phyloP scores from a whole-genome alignment of 2,888 invertebrate species.

The Eupithecia inturbata region DNA sequence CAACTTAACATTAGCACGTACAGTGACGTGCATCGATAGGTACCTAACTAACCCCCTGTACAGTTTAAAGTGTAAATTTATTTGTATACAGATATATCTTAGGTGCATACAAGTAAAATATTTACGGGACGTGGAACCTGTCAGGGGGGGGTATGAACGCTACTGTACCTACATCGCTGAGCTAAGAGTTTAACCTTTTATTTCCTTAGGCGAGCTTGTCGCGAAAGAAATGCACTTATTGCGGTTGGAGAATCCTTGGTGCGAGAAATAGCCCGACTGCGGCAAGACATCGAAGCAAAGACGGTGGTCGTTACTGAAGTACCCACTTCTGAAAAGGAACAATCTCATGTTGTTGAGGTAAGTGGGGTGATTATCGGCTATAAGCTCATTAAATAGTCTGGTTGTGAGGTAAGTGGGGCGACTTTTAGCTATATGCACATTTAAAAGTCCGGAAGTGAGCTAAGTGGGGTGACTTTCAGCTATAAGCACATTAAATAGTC shows the following conservation, averaged over 20 bases:
- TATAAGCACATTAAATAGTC: neutral
- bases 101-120: no score
- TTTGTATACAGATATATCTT: no score
- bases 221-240: constrained; percentile 65
- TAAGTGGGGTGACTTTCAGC: neutral
- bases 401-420: constrained; percentile 59
- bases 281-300: constrained; percentile 64
- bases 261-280: constrained; percentile 68
- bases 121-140: no score
- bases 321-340: constrained; percentile 56
- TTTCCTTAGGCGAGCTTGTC: constrained; percentile 60
- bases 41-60: no score
- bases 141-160: no score
- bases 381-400: neutral
- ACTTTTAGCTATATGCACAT: neutral
- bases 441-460: no score
- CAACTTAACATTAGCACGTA: no score
- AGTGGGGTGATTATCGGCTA: neutral
- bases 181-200: neutral
- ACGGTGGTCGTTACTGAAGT: constrained; percentile 53
- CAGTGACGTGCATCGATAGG: no score
- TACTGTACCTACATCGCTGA: no score
- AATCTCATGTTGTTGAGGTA: constrained; percentile 61
- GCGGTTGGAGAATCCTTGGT: constrained; percentile 72
- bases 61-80: no score